These are phyloP conservation scores for Lepidocolaptes lacrymiger DNA, from an alignment of 2,797 vertebrate genomes.

Conservation along the genomic window DNA sequence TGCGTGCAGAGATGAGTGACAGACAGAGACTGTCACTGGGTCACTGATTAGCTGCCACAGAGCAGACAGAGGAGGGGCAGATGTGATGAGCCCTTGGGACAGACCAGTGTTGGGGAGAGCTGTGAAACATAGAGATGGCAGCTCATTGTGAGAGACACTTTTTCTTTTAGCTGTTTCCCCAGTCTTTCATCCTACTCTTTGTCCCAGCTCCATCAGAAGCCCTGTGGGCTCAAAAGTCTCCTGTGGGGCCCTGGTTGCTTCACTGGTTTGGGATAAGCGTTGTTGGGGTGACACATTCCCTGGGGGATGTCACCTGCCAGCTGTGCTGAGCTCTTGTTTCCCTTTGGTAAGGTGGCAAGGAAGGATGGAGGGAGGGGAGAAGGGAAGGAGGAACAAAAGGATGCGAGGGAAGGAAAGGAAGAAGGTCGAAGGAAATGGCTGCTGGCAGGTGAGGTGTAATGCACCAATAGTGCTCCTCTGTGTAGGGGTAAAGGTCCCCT, in stretches of 20 bases:
- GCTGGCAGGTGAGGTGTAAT: background rate
- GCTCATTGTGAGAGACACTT: background rate
- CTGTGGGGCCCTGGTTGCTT: background rate
- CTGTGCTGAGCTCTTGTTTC: background rate
- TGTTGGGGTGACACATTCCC: background rate
- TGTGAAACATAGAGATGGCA: background rate
- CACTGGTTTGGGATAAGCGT: background rate
- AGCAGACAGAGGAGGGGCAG: conserved; percentile 17
- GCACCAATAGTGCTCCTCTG: background rate
- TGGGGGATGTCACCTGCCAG: background rate
- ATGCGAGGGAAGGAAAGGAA: background rate
- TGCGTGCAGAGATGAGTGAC: conserved; percentile 66
- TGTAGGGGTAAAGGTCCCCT: background rate
- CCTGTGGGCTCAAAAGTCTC: background rate
- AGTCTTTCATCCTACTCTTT: background rate
- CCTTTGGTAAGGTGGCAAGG: background rate
- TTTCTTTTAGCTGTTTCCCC: background rate
- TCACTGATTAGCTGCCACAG: conserved; percentile 36
- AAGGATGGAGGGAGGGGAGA: background rate
- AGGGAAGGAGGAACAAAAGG: background rate
- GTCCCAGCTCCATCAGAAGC: background rate
- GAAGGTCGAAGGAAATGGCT: background rate
- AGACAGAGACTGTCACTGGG: conserved; percentile 63
- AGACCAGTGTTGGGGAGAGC: background rate
- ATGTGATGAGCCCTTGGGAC: background rate